phyloP scores from a whole-genome alignment of 2,888 invertebrate species.

The Eilema griseolum region DNA sequence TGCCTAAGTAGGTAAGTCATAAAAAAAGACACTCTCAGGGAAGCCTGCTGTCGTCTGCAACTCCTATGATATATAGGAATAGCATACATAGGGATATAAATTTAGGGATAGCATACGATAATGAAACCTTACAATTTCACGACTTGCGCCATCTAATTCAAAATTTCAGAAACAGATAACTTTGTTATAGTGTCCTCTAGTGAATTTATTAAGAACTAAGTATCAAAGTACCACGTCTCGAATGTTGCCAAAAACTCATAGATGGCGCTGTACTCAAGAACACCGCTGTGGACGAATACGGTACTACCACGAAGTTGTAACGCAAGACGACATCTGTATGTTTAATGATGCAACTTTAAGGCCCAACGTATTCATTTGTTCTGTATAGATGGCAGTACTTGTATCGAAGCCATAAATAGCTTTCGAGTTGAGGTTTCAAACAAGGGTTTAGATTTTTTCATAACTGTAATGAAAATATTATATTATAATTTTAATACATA shows the following conservation, averaged over 20 bases:
- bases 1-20: no score
- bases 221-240: neutral
- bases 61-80: no score
- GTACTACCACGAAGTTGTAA: neutral
- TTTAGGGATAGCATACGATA: neutral
- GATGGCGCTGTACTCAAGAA: conserved; percentile 5
- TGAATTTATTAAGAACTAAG: neutral
- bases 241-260: neutral
- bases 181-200: neutral
- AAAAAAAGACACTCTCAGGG: no score
- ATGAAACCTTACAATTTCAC: neutral
- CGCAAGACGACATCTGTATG: conserved; percentile 5
- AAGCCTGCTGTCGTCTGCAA: no score
- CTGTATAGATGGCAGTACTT: conserved; percentile 7
- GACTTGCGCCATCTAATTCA: neutral
- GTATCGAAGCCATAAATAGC: neutral
- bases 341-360: neutral
- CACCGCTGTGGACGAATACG: neutral
- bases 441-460: no score
- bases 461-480: no score
- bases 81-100: no score
- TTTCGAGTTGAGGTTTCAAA: neutral
- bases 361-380: neutral
- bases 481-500: no score
- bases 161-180: neutral